Evolutionary conservation across 1,140 invertebrate genomes (phyloP).

Genomic region (Ectropis grisescens): DNA sequence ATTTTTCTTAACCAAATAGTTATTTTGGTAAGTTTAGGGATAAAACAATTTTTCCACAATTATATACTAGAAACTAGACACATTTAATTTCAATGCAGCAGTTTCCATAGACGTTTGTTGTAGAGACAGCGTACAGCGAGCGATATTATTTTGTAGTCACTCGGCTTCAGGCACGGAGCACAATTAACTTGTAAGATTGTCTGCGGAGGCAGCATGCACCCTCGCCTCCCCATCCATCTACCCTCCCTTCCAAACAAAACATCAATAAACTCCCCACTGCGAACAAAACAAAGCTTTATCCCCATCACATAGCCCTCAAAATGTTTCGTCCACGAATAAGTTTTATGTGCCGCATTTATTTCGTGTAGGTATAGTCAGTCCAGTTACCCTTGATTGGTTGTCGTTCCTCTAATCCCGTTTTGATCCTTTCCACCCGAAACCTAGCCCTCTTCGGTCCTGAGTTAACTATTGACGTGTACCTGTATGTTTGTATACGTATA

Average conservation of each 20-base stretch:
- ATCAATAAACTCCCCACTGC: slow-evolving; percentile 52
- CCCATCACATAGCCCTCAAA: slow-evolving; percentile 18
- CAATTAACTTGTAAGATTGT: slow-evolving; percentile 70
- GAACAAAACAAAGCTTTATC: slow-evolving; percentile 23
- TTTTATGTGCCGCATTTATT: slow-evolving; percentile 69
- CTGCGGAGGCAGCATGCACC: slow-evolving; percentile 64
- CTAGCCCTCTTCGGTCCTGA: slow-evolving; percentile 54
- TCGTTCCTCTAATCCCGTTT: slow-evolving; percentile 71
- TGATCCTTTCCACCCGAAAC: slow-evolving; percentile 67
- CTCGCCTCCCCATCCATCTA: slow-evolving; percentile 52
- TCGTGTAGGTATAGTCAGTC: slow-evolving; percentile 68
- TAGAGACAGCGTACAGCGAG: slow-evolving; percentile 8
- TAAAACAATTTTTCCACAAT: too few relatives aligned
- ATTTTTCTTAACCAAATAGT: too few relatives aligned
- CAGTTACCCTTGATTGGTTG: slow-evolving; percentile 72
- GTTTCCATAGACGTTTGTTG: too few relatives aligned
- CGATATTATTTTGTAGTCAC: slow-evolving; percentile 64
- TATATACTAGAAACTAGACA: too few relatives aligned
- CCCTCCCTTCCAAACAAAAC: slow-evolving; percentile 65
- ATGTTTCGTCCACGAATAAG: slow-evolving; percentile 29
- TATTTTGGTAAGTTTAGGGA: too few relatives aligned
- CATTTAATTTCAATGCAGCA: too few relatives aligned
- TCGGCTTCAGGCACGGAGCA: slow-evolving; percentile 62
- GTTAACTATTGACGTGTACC: slow-evolving; percentile 66
- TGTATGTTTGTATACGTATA: slow-evolving; percentile 17